phyloP scores from a whole-genome alignment of 2,797 vertebrate species.

The Synanceia verrucosa region DNA sequence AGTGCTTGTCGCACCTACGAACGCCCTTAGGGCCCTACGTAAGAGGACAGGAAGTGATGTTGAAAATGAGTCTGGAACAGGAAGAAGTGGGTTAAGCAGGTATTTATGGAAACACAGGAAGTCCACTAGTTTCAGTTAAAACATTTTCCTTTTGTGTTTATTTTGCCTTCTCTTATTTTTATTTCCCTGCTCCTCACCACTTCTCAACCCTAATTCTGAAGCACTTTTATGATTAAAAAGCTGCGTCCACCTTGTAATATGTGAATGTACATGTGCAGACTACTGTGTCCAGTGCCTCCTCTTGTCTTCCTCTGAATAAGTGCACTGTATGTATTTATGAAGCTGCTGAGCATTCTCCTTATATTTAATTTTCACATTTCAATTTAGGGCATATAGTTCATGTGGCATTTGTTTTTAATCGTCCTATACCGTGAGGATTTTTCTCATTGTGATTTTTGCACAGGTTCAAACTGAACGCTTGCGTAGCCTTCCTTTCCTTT shows the following conservation, averaged over 20 bases:
- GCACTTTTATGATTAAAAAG: slow-evolving; percentile 51
- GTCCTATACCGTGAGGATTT: background rate
- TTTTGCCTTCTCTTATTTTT: background rate
- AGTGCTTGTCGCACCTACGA: background rate
- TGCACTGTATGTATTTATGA: background rate
- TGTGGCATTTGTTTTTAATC: background rate
- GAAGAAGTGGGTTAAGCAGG: too few species aligned
- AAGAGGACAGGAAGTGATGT: too few species aligned
- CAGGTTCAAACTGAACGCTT: slow-evolving; percentile 9
- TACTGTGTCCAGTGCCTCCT: slow-evolving; percentile 50
- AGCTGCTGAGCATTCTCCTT: slow-evolving; percentile 9
- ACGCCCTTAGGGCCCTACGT: too few species aligned
- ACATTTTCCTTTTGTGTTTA: too few species aligned
- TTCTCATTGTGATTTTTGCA: slow-evolving; percentile 46
- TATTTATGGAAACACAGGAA: too few species aligned
- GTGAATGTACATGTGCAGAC: slow-evolving; percentile 59
- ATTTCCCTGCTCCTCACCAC: background rate
- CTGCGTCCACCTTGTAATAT: slow-evolving; percentile 8
- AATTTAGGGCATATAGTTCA: background rate
- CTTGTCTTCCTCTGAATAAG: slow-evolving; percentile 5
- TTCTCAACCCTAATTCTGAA: slow-evolving; percentile 12
- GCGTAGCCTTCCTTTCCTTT: slow-evolving; percentile 26
- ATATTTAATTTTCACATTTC: background rate
- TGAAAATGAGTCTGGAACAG: too few species aligned
- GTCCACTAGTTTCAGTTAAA: too few species aligned